These are phyloP conservation scores for Schizotus pectinicornis DNA, from an alignment of 2,888 invertebrate species.

Conservation along the genomic window DNA sequence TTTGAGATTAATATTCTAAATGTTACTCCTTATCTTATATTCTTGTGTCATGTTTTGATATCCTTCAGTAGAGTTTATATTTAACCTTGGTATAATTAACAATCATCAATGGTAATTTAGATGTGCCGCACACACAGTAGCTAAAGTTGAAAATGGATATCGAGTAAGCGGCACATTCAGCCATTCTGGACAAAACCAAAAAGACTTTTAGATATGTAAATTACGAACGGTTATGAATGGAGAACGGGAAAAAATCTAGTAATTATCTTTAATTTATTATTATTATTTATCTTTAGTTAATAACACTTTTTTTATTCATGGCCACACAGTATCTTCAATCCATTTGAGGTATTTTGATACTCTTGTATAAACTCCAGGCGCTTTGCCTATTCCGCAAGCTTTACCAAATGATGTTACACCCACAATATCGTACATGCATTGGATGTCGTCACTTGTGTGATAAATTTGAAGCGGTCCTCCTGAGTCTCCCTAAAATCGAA, in stretches of 20 bases:
- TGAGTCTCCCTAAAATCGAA: slow-evolving; percentile 59
- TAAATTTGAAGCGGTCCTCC: slow-evolving; percentile 66
- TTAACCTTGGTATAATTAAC: too few relatives aligned
- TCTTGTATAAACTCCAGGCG: slow-evolving; percentile 61
- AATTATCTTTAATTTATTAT: not conserved
- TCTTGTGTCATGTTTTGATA: too few relatives aligned
- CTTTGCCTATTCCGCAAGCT: slow-evolving; percentile 50
- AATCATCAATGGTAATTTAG: too few relatives aligned
- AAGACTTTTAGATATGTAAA: too few relatives aligned
- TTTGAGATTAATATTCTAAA: too few relatives aligned
- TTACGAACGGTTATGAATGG: too few relatives aligned
- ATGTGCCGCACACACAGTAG: too few relatives aligned
- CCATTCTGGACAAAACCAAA: too few relatives aligned
- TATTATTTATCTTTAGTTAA: not conserved
- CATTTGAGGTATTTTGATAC: slow-evolving; percentile 60
- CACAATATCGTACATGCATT: slow-evolving; percentile 61
- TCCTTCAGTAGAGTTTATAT: too few relatives aligned
- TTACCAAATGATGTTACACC: slow-evolving; percentile 61
- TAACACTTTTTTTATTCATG: slow-evolving; percentile 22
- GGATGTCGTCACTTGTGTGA: slow-evolving; percentile 25
- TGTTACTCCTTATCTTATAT: too few relatives aligned
- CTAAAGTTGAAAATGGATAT: too few relatives aligned
- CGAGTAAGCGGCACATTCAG: too few relatives aligned
- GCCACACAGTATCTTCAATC: slow-evolving; percentile 62
- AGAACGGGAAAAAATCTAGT: not conserved